Conservation (phyloP, 2,888 invertebrate species). For the Aricia artaxerxes region DNA sequence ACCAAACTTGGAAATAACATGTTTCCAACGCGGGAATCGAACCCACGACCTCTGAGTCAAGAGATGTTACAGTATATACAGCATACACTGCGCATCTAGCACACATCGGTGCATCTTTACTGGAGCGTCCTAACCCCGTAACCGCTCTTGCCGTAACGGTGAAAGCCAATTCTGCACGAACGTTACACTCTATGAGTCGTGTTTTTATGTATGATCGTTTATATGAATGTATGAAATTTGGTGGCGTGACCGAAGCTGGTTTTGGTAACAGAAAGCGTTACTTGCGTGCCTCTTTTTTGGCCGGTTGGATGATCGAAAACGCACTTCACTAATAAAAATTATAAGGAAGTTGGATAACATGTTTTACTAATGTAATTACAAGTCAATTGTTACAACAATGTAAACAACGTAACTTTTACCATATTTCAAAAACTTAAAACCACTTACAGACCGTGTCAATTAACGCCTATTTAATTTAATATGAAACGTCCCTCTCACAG, state of each 20-base stretch:
- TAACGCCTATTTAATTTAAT: too few species aligned
- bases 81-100: neutral
- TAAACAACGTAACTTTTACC: neutral
- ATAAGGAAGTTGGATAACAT: neutral
- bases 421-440: neutral
- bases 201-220: constrained; percentile 34
- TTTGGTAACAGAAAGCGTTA: constrained; percentile 6
- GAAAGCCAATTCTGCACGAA: constrained; percentile 64
- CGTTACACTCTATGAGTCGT: constrained; percentile 52
- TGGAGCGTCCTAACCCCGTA: constrained; percentile 37
- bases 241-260: neutral
- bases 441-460: too few species aligned
- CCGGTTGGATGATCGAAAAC: neutral
- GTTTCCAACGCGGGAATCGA: too few species aligned
- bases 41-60: too few species aligned
- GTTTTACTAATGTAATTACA: neutral
- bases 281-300: neutral
- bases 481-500: too few species aligned
- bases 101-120: constrained; percentile 17
- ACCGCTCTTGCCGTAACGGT: constrained; percentile 44
- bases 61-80: too few species aligned
- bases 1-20: too few species aligned
- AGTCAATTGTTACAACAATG: neutral
- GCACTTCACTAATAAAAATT: neutral
- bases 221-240: constrained; percentile 33